Evolutionary conservation across 2,888 invertebrate genomes (phyloP).

Genomic region (Drosophila infuscata): DNA sequence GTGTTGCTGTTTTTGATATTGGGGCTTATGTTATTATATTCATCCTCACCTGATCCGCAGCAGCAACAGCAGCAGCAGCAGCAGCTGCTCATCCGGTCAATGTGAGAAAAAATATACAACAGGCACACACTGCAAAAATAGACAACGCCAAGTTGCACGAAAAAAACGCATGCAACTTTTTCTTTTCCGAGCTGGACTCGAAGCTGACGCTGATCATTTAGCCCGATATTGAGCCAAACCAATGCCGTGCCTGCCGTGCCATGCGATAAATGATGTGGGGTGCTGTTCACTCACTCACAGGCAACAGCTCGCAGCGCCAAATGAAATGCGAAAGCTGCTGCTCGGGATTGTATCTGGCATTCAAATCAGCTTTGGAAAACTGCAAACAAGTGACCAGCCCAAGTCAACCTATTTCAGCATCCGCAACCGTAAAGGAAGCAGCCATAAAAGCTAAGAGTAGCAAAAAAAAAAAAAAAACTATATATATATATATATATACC

Average conservation of each 20-base stretch:
- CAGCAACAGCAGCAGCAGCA: constrained; percentile 73
- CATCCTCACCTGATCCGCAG: constrained; percentile 83
- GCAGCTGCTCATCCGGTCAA: constrained; percentile 83
- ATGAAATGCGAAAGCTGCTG: constrained; percentile 79
- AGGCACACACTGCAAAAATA: constrained; percentile 53
- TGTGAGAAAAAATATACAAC: constrained; percentile 69
- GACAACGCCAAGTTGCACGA: constrained; percentile 56
- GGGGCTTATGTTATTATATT: constrained; percentile 81
- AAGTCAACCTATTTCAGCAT: constrained; percentile 78
- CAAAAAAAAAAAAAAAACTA: constrained; percentile 27
- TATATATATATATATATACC: constrained; percentile 41
- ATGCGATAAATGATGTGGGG: constrained; percentile 60
- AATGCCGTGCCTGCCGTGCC: constrained; percentile 22
- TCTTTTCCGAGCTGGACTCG: constrained; percentile 57
- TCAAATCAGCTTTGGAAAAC: constrained; percentile 77
- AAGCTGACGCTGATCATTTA: constrained; percentile 74
- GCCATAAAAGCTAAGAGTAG: constrained; percentile 20
- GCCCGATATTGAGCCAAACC: constrained; percentile 65
- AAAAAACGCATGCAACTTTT: constrained; percentile 73
- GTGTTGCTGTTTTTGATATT: constrained; percentile 73
- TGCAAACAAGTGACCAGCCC: constrained; percentile 57
- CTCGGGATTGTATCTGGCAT: constrained; percentile 72
- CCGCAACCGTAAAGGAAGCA: constrained; percentile 64
- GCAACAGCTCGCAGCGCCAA: constrained; percentile 35
- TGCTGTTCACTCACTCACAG: constrained; percentile 34